A percentile compares a stretch with the other conserved stretches of the same genome.
These are phyloP conservation scores for Hormiphora californensis DNA, from an alignment of 37 sponge, comb jelly and placozoan genomes.

Conservation along the genomic window DNA sequence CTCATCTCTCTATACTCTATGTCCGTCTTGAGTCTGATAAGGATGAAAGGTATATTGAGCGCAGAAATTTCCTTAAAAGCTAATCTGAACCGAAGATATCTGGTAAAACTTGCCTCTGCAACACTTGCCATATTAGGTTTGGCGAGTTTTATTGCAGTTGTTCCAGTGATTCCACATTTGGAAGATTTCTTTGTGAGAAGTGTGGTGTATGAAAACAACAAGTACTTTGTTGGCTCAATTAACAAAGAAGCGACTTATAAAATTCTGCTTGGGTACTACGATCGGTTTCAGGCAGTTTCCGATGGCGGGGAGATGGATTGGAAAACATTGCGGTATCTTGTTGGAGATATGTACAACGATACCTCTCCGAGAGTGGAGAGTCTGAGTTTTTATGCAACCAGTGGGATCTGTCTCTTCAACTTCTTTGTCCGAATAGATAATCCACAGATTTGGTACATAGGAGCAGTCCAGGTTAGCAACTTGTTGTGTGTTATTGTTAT, in stretches of 20 bases:
- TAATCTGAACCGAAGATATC: not conserved
- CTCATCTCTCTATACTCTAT: slow-evolving; percentile 5
- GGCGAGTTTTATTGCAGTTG: not conserved
- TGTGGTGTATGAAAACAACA: not conserved
- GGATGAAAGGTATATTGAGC: not conserved
- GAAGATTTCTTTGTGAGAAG: not conserved
- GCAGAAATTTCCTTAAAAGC: not conserved
- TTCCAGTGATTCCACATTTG: not conserved
- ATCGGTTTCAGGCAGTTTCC: not conserved
- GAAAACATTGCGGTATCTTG: too few species aligned
- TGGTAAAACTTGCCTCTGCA: not conserved
- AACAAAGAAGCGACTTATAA: not conserved
- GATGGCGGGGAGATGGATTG: too few species aligned
- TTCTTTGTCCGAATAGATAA: too few species aligned
- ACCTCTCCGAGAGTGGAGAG: too few species aligned
- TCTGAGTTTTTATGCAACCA: too few species aligned
- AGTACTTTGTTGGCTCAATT: not conserved
- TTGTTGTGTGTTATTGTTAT: too few species aligned
- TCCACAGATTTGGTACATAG: too few species aligned
- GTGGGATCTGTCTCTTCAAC: too few species aligned
- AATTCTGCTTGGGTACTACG: not conserved
- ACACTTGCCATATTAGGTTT: not conserved
- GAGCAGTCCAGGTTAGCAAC: too few species aligned
- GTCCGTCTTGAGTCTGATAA: not conserved
- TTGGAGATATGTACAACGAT: too few species aligned